Evolutionary conservation across 2,888 invertebrate genomes (phyloP), one percentile per base, ranked within the genome.

Genomic region (Stratiomys singularior): DNA sequence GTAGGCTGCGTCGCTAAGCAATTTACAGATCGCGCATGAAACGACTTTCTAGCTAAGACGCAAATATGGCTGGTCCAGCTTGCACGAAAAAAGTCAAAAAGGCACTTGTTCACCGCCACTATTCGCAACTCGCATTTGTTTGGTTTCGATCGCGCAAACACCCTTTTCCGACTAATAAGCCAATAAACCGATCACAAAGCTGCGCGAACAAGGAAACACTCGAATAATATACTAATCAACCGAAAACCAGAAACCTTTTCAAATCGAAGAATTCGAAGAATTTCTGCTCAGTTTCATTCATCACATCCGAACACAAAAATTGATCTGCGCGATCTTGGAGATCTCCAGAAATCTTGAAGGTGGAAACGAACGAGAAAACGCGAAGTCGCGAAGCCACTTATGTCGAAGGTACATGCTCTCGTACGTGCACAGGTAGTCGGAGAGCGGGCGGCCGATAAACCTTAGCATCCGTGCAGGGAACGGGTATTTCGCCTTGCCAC

Each of bases 301-400:
- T 60, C 74, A 74, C 74, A 58, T 74, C 37, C 74, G 74, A 74
- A 30, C 60, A 44, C 74, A 60, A 58, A 47, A 69, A 47, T 69
- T 27, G 69, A 69, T 69, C 69, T 69, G 69, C 47, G 69, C 47
- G 69, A 69, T 69, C 69, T 30, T 13, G 25, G 47, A 30, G 18
- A n/a, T 46, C 66, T n/a, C 44, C 18, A 27, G 46, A 23, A 67
- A 67, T 67, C 18, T 67, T 21, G 67, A 15, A 67, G 46, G 46
- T 69, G 69, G 69, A 69, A 66, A 46, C 69, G 69, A 47, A 69
- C 23, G 23, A 69, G 69, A 47, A 69, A 69, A 69, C 30, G 69
- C 47, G 25, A 69, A 69, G 69, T 69, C 47, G 69, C 69, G 47
- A 69, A 69, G 47, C 69, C 46, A 69, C 69, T 69, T 69, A 21